These are phyloP conservation scores for Drosophila simulans DNA, from an alignment of 1,140 invertebrate species.

Conservation along the genomic window DNA sequence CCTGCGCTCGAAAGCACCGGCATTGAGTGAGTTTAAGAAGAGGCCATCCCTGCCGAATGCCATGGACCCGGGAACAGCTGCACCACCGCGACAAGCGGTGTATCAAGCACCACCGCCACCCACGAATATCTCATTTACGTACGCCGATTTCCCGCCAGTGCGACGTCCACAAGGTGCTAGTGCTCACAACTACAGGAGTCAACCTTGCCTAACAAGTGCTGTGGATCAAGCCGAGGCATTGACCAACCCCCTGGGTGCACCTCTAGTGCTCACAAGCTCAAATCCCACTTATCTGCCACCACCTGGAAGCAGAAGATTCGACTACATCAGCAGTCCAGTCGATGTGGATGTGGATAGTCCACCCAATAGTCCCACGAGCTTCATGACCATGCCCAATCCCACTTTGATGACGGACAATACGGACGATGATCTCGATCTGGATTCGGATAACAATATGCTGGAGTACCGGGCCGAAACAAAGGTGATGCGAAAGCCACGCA, in stretches of 20 bases:
- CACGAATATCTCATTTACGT: slow-evolving; percentile 79
- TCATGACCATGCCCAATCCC: slow-evolving; percentile 52
- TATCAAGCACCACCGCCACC: slow-evolving; percentile 56
- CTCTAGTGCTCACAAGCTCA: slow-evolving; percentile 68
- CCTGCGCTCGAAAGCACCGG: slow-evolving; percentile 55
- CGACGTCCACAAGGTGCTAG: slow-evolving; percentile 1
- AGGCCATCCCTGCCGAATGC: slow-evolving; percentile 80
- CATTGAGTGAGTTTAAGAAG: slow-evolving; percentile 68
- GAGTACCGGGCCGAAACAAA: slow-evolving; percentile 87
- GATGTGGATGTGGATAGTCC: slow-evolving; percentile 59
- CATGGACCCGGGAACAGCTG: slow-evolving; percentile 54
- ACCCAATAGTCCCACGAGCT: slow-evolving; percentile 69
- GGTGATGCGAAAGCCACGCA: slow-evolving; percentile 88
- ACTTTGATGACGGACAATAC: slow-evolving; percentile 70
- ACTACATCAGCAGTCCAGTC: slow-evolving; percentile 60
- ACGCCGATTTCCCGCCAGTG: slow-evolving; percentile 57
- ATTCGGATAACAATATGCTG: slow-evolving; percentile 78
- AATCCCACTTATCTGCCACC: slow-evolving; percentile 68
- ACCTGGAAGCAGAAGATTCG: slow-evolving; percentile 13
- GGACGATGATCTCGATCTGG: slow-evolving; percentile 78
- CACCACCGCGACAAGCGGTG: slow-evolving; percentile 4
- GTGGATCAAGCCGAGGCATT: slow-evolving; percentile 56
- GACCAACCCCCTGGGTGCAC: slow-evolving; percentile 74
- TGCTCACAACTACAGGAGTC: slow-evolving; percentile 68
- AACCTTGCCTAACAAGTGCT: slow-evolving; percentile 70